Evolutionary conservation across 2,888 invertebrate species (phyloP).

Genomic region (Drosophila rellima): DNA sequence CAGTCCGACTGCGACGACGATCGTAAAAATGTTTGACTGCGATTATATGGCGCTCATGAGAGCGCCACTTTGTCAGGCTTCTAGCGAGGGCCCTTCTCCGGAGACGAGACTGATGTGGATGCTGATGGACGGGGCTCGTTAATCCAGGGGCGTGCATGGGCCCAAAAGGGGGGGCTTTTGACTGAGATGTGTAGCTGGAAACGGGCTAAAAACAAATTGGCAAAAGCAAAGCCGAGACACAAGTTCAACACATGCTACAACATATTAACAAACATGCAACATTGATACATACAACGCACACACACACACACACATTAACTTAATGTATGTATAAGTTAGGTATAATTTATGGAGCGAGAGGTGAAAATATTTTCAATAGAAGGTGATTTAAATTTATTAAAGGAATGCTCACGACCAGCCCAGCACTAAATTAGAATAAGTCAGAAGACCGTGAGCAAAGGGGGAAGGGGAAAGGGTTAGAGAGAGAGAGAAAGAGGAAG

Average conservation of each 20-base stretch:
- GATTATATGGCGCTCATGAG: conserved; percentile 82
- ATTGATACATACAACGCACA: conserved; percentile 10
- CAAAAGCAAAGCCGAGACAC: conserved; percentile 17
- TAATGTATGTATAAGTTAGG: conserved; percentile 43
- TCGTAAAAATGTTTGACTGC: conserved; percentile 83
- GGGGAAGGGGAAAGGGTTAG: background rate
- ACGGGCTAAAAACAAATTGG: conserved; percentile 40
- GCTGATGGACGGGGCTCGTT: conserved; percentile 54
- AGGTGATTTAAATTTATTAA: conserved; percentile 82
- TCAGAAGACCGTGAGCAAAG: conserved; percentile 24
- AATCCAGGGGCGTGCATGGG: conserved; percentile 46
- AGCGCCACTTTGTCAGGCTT: conserved; percentile 77
- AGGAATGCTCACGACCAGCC: conserved; percentile 80
- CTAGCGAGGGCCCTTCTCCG: conserved; percentile 4
- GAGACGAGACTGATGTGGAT: conserved; percentile 9
- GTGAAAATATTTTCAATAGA: conserved; percentile 82
- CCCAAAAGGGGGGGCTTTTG: conserved; percentile 1
- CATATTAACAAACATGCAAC: conserved; percentile 24
- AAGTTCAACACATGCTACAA: conserved; percentile 23
- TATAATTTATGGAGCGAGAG: conserved; percentile 78
- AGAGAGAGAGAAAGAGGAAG: background rate
- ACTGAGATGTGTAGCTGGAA: conserved; percentile 9
- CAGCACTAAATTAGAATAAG: conserved; percentile 80
- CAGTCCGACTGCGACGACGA: conserved; percentile 34
- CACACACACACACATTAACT: conserved; percentile 10